Conservation (phyloP, 1,140 invertebrate species). For the Drosophila pectinifera region DNA sequence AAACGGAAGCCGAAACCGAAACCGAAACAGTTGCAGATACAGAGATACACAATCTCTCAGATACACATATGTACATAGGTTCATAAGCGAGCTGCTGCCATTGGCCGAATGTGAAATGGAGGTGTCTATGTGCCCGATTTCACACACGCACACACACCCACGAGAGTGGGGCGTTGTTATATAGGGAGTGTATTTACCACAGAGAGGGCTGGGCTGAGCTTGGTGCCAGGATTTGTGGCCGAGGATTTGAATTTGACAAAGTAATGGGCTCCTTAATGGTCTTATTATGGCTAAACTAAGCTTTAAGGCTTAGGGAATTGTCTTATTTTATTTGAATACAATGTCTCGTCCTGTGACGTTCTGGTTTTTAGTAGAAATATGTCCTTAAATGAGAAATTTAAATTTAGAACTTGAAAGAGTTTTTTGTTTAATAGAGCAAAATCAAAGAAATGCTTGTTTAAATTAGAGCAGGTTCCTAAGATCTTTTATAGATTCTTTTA, state of each 20-base stretch:
- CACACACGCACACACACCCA: slow-evolving; percentile 10
- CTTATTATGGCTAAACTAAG: not conserved
- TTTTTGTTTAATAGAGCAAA: too few relatives aligned
- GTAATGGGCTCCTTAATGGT: slow-evolving; percentile 10
- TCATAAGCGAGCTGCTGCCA: slow-evolving; percentile 53
- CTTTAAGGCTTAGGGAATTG: not conserved
- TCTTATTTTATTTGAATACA: not conserved
- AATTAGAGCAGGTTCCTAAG: too few relatives aligned
- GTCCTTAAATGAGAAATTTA: too few relatives aligned
- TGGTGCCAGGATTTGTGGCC: slow-evolving; percentile 7
- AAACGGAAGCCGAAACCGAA: slow-evolving; percentile 23
- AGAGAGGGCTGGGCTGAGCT: not conserved
- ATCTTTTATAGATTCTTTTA: too few relatives aligned
- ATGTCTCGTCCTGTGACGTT: too few relatives aligned
- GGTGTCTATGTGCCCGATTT: slow-evolving; percentile 62
- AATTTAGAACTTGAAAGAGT: too few relatives aligned
- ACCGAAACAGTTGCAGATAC: slow-evolving; percentile 30
- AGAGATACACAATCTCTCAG: slow-evolving; percentile 38
- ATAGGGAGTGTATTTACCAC: slow-evolving; percentile 7
- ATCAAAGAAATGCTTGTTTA: too few relatives aligned
- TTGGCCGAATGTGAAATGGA: slow-evolving; percentile 45
- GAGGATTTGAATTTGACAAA: slow-evolving; percentile 10
- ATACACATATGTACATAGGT: slow-evolving; percentile 35
- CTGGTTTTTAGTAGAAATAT: too few relatives aligned
- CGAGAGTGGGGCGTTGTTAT: slow-evolving; percentile 40